Percentiles rank a stretch among this genome's conserved stretches.
phyloP scores from a whole-genome alignment of 2,113 vertebrate genomes.

The Oenanthe oenanthe region DNA sequence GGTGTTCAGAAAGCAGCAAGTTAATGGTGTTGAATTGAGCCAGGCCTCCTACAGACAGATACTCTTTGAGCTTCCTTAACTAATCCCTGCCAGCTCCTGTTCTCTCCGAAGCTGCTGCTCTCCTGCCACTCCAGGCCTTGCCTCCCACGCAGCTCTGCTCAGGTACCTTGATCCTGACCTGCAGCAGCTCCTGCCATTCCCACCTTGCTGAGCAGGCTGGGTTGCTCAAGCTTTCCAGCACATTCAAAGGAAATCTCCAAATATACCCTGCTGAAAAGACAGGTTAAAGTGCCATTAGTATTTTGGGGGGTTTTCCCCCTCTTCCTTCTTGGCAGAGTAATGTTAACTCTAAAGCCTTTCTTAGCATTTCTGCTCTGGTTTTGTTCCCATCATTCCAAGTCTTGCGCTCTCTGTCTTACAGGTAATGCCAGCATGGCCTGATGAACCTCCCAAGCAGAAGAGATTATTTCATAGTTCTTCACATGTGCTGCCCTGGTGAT shows the following conservation, averaged over 20 bases:
- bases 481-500: background rate
- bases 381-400: constrained; percentile 10
- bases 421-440: background rate
- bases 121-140: background rate
- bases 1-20: constrained; percentile 38
- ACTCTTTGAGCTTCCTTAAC: background rate
- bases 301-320: fast-evolving
- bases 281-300: background rate
- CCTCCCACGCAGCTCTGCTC: constrained; percentile 1
- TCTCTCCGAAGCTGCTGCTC: background rate
- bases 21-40: constrained; percentile 9
- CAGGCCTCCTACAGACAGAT: background rate
- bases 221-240: background rate
- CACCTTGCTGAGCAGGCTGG: background rate
- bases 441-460: constrained; percentile 40
- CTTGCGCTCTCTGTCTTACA: constrained; percentile 1
- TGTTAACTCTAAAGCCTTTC: background rate
- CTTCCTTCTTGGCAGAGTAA: background rate
- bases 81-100: background rate
- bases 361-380: background rate
- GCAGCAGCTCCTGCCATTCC: constrained; percentile 25
- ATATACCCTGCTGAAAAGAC: background rate
- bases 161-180: background rate
- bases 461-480: constrained; percentile 34
- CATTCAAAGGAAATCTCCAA: background rate